Percentiles rank a stretch among this genome's conserved stretches.
Conservation (phyloP, 2,113 vertebrate species). For the Pipa parva region DNA sequence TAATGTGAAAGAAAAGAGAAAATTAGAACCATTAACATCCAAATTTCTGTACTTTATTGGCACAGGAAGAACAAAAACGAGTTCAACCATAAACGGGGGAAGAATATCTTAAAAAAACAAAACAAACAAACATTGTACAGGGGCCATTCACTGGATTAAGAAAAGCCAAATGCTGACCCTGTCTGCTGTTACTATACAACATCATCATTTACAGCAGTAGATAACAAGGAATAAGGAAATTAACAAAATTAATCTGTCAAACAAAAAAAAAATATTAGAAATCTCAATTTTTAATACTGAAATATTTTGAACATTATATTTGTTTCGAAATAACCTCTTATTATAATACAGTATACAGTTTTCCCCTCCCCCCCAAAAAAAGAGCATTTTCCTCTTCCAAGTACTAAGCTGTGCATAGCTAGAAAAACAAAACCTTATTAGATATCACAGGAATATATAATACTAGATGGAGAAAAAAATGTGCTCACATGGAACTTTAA, state of each 20-base stretch:
- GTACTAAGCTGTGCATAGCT: conserved; percentile 69
- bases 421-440: conserved; percentile 65
- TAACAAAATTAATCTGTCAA: conserved; percentile 56
- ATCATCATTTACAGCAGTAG: conserved; percentile 65
- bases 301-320: conserved; percentile 67
- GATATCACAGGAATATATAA: conserved; percentile 62
- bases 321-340: conserved; percentile 67
- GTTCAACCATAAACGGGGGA: conserved; percentile 58
- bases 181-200: conserved; percentile 47
- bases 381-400: conserved; percentile 18
- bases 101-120: conserved; percentile 43
- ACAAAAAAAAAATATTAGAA: conserved; percentile 58
- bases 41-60: conserved; percentile 71
- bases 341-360: conserved; percentile 66
- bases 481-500: conserved; percentile 15
- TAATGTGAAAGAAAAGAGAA: background rate
- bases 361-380: conserved; percentile 43
- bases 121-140: conserved; percentile 39
- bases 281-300: conserved; percentile 64
- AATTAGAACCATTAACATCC: conserved; percentile 26
- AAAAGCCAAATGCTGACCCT: conserved; percentile 30
- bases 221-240: conserved; percentile 34
- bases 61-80: conserved; percentile 61
- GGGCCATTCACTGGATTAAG: conserved; percentile 25
- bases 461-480: conserved; percentile 57